A percentile compares a stretch with the other conserved stretches of the same genome.
Conservation (phyloP, 2,113 vertebrate genomes). For the Strix aluco region DNA sequence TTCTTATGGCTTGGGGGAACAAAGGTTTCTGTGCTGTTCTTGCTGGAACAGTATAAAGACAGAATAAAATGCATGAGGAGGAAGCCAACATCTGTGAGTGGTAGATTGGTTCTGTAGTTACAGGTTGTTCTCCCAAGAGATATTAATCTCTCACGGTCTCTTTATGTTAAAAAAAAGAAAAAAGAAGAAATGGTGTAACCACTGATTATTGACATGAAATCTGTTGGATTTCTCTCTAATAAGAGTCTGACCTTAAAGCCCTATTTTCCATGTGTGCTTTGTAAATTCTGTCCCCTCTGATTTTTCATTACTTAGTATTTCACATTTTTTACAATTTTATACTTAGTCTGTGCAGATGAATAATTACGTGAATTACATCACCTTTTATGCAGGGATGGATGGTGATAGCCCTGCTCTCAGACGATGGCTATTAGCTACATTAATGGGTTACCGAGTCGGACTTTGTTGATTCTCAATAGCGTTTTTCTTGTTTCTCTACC, state of each 20-base stretch:
- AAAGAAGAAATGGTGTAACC: background rate
- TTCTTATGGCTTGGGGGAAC: background rate
- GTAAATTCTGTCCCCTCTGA: background rate
- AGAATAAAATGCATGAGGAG: background rate
- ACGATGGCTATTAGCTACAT: rapidly evolving
- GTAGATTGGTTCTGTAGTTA: background rate
- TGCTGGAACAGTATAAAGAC: background rate
- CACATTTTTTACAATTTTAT: rapidly evolving
- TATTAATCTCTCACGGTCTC: rapidly evolving
- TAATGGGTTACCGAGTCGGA: rapidly evolving
- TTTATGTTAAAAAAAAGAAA: background rate
- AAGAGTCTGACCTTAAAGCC: background rate
- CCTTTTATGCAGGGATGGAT: background rate
- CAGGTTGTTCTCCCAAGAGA: background rate
- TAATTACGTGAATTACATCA: background rate
- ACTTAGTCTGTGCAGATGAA: background rate
- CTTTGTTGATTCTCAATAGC: rapidly evolving
- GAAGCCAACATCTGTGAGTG: rapidly evolving
- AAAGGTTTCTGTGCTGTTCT: background rate
- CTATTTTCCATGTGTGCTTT: rapidly evolving
- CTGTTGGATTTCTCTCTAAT: background rate
- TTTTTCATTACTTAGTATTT: background rate
- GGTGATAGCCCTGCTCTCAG: background rate
- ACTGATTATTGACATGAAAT: background rate
- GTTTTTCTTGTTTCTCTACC: background rate